phyloP scores from a whole-genome alignment of 2,113 vertebrate genomes.

The Clarias magur region DNA sequence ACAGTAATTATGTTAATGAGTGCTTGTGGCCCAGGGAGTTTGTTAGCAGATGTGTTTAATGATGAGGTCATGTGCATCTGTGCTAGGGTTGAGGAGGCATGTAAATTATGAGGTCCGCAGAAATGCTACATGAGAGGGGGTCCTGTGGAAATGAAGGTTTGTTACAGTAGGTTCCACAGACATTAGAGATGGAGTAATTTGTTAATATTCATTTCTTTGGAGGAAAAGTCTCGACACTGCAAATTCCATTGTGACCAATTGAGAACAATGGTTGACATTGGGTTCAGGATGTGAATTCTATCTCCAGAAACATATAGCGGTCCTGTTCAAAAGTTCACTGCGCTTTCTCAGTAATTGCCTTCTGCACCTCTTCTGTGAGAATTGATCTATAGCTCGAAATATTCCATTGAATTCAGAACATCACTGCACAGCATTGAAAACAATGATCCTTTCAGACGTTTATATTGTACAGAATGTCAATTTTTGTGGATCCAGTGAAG shows the following conservation, averaged over 20 bases:
- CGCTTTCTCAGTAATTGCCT: constrained; percentile 50
- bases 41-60: constrained; percentile 52
- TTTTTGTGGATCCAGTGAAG: constrained; percentile 36
- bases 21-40: constrained; percentile 42
- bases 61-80: constrained; percentile 38
- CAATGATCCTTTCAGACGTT: constrained; percentile 46
- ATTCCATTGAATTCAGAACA: constrained; percentile 51
- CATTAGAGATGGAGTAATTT: neutral
- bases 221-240: constrained; percentile 37
- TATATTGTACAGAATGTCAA: constrained; percentile 38
- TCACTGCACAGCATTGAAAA: constrained; percentile 38
- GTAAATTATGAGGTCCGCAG: constrained; percentile 4
- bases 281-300: constrained; percentile 62
- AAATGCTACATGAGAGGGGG: neutral
- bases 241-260: constrained; percentile 52
- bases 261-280: constrained; percentile 57
- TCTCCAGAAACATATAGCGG: constrained; percentile 58
- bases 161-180: neutral
- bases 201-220: neutral
- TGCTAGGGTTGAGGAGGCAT: neutral
- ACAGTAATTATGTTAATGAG: constrained; percentile 51
- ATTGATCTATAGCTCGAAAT: constrained; percentile 57
- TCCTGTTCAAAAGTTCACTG: constrained; percentile 49
- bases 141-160: neutral
- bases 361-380: constrained; percentile 33